Conservation (phyloP, 2,113 vertebrate genomes). For the Procapra przewalskii region DNA sequence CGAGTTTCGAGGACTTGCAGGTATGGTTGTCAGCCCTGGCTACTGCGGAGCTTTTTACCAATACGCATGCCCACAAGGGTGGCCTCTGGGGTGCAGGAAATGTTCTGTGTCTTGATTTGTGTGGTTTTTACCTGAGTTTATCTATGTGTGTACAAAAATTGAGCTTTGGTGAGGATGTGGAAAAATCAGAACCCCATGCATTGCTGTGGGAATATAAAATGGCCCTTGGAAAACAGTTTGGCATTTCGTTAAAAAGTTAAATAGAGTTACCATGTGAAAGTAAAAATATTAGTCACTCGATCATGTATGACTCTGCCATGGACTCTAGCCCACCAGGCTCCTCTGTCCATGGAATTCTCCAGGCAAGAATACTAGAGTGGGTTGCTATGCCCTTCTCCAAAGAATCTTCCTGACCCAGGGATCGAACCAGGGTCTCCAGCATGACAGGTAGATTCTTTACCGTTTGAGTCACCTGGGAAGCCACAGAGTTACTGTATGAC, state of each 20-base stretch:
- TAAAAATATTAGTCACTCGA: neutral
- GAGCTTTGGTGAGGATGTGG: neutral
- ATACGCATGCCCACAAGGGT: accelerated
- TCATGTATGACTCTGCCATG: neutral
- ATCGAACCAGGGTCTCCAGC: neutral
- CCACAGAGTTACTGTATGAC: accelerated
- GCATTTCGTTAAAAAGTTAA: neutral
- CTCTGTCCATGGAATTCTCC: neutral
- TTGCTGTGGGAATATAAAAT: neutral
- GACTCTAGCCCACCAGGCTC: neutral
- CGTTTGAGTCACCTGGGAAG: accelerated
- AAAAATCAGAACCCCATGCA: accelerated
- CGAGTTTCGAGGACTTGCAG: accelerated
- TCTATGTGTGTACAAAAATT: accelerated
- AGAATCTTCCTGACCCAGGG: neutral
- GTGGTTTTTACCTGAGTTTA: neutral
- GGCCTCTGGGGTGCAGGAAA: neutral
- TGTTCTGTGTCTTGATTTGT: accelerated
- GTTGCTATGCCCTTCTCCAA: neutral
- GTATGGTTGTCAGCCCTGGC: accelerated
- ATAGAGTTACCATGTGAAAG: neutral
- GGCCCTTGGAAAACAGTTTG: accelerated
- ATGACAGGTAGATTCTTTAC: neutral
- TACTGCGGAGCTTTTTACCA: neutral
- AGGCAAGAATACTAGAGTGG: neutral